These are phyloP conservation scores for Pomphorhynchus laevis DNA, from an alignment of 1,140 invertebrate genomes.

Conservation along the genomic window DNA sequence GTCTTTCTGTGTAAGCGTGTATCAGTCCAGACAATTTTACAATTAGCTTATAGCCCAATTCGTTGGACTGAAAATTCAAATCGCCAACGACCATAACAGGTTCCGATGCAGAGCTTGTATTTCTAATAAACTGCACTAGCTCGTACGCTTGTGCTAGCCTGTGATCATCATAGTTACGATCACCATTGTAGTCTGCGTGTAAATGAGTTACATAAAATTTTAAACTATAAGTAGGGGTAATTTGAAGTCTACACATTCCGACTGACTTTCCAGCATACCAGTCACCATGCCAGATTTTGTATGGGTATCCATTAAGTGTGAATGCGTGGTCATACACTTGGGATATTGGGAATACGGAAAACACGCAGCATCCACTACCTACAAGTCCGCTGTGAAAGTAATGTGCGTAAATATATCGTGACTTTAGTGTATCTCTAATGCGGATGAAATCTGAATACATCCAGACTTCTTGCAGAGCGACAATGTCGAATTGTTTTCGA, in stretches of 20 bases:
- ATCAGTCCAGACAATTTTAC: too few species aligned
- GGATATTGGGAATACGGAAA: slow-evolving; percentile 2
- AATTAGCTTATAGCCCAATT: slow-evolving; percentile 9
- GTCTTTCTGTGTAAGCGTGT: too few species aligned
- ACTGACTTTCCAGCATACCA: slow-evolving; percentile 9
- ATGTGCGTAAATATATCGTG: background rate
- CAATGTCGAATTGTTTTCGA: slow-evolving; percentile 4
- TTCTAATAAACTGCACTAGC: slow-evolving; percentile 7
- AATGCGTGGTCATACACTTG: slow-evolving; percentile 5
- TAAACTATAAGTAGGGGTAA: too few species aligned
- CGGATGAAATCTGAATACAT: too few species aligned
- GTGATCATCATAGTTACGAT: slow-evolving; percentile 5
- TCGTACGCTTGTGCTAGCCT: slow-evolving; percentile 5
- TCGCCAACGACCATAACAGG: slow-evolving; percentile 5
- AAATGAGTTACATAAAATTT: slow-evolving; percentile 9
- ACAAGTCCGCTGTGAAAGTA: slow-evolving; percentile 3
- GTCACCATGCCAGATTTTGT: slow-evolving; percentile 7
- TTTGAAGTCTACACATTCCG: slow-evolving; percentile 3
- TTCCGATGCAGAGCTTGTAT: background rate
- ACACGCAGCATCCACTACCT: slow-evolving; percentile 8
- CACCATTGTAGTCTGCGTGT: slow-evolving; percentile 5
- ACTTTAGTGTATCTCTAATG: too few species aligned
- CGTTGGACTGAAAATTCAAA: slow-evolving; percentile 3
- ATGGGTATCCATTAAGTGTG: slow-evolving; percentile 6
- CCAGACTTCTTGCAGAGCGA: slow-evolving; percentile 8